A percentile compares a stretch with the other conserved stretches of the same genome.
phyloP scores from a whole-genome alignment of 2,888 invertebrate species.

The Luffia ferchaultella region DNA sequence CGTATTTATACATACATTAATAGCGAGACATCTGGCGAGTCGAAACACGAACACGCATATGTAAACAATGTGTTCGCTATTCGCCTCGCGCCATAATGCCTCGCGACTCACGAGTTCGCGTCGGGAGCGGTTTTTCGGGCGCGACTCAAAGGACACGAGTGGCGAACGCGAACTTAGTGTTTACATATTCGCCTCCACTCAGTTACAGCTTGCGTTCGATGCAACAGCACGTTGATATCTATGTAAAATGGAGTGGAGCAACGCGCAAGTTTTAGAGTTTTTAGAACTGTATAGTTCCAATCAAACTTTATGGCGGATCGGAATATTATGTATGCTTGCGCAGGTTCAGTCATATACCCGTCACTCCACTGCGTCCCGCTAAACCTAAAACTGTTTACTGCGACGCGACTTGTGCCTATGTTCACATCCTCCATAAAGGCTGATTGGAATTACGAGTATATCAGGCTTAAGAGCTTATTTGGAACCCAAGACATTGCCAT shows the following conservation, averaged over 20 bases:
- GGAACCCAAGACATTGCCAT: neutral
- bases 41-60: neutral
- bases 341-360: too few relatives aligned
- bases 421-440: too few relatives aligned
- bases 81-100: neutral
- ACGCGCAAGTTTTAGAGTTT: conserved; percentile 1
- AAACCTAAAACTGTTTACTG: too few relatives aligned
- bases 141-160: neutral
- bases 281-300: too few relatives aligned
- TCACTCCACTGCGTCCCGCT: too few relatives aligned
- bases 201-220: neutral
- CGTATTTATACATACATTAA: neutral
- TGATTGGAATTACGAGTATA: too few relatives aligned
- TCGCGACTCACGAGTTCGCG: neutral
- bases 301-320: too few relatives aligned
- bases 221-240: neutral
- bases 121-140: neutral
- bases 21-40: neutral
- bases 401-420: too few relatives aligned
- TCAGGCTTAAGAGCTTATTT: neutral
- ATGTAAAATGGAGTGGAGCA: conserved; percentile 1
- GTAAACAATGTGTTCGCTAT: neutral
- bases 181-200: neutral
- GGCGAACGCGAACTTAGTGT: neutral
- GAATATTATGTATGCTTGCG: too few relatives aligned